Evolutionary conservation across 2,797 vertebrate genomes (phyloP), one percentile per base, ranked within the genome.

Genomic region (Sebastes matsubarae): DNA sequence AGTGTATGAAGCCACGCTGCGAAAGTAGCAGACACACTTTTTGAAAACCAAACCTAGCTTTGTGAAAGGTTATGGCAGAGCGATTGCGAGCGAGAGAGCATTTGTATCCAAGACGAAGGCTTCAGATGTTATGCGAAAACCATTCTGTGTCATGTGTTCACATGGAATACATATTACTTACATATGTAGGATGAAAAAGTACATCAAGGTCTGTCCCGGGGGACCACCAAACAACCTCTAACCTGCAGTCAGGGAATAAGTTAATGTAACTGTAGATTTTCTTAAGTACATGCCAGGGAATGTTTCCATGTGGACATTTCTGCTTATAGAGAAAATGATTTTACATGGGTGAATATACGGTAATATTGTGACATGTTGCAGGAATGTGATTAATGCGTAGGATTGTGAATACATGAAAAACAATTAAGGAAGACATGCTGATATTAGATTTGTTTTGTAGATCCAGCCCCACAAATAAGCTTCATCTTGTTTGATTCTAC

Each of bases 111-210:
- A 75, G 83, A 87, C 76, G 73, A 84, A 85, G 70, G 75, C 80
- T 81, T 91, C 82, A 87, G 81, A 91, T 93, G 93, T 92, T 88
- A 93, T 94, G 92, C 92, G 90, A 92, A 95, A 96, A 90, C 91
- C 94, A 94, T 91, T 90, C 75, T 83, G 90, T 88, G 87, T 93
- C 89, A 85, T 85, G 81, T 84, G 86, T 90, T 95, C 93, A 93
- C 89, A 92, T 95, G 94, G 93, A 95, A 94, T 92, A 90, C 88
- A 90, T 95, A 95, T 95, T 95, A 95, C 93, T 94, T 94, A 92
- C 94, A 95, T 85, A 89, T 95, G 92, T 91, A 94, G 84, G 87
- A 93, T 93, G 86, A 93, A 94, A 94, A 93, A 92, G 89, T 89
- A 95, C 89, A 93, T 91, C 70, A 80, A 86, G 84, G 88, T 87